Evolutionary conservation across 2,113 vertebrate species (phyloP).

Genomic region (Campylomormyrus numenius): DNA sequence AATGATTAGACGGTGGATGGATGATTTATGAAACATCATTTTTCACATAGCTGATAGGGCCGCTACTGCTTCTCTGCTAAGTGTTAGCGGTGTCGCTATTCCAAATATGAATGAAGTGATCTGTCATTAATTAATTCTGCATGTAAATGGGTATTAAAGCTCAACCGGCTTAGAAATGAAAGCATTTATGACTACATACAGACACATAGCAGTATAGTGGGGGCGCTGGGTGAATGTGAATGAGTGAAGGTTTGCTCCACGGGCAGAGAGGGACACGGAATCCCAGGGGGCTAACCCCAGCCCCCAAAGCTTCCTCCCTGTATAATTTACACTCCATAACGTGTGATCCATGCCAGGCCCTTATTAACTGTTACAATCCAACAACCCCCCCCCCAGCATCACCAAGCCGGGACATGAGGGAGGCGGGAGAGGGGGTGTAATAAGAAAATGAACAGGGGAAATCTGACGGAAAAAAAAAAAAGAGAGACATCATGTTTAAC

Average conservation of each 20-base stretch:
- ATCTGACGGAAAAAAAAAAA: constrained; percentile 47
- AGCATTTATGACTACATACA: background rate
- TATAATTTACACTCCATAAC: constrained; percentile 9
- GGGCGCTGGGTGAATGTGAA: background rate
- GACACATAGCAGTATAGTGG: background rate
- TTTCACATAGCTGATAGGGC: background rate
- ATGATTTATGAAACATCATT: background rate
- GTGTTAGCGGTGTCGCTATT: background rate
- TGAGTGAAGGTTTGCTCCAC: background rate
- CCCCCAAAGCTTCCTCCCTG: background rate
- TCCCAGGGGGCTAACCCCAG: background rate
- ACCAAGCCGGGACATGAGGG: constrained; percentile 35
- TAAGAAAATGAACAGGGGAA: constrained; percentile 36
- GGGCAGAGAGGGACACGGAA: background rate
- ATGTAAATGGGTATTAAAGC: background rate
- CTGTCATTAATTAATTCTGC: background rate
- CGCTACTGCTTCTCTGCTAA: background rate
- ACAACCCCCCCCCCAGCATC: background rate
- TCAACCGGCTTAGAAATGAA: background rate
- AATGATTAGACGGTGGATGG: background rate
- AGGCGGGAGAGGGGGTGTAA: constrained; percentile 48
- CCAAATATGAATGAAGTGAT: constrained; percentile 39
- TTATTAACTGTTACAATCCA: constrained; percentile 16
- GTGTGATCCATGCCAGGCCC: constrained; percentile 17
- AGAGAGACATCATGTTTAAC: constrained; percentile 62